A percentile compares a stretch with the other conserved stretches of the same genome.
phyloP scores from a whole-genome alignment of 2,797 vertebrate species.

The Cossypha niveicapilla region DNA sequence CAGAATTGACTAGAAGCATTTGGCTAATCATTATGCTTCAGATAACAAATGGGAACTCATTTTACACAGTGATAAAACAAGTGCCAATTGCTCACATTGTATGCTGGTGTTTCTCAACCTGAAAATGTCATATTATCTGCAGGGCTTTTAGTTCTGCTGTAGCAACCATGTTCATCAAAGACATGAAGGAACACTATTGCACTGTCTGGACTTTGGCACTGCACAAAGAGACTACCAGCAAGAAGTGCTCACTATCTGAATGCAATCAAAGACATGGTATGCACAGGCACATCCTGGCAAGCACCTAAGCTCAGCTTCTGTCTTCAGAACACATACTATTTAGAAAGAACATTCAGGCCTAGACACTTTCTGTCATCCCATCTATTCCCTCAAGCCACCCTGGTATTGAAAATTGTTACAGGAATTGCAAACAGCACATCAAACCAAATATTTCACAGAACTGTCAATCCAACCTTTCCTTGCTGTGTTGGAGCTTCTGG shows the following conservation, averaged over 20 bases:
- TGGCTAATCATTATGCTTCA: neutral
- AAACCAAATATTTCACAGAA: neutral
- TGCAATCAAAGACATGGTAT: neutral
- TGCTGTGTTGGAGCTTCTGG: neutral
- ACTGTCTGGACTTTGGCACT: neutral
- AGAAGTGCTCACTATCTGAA: neutral
- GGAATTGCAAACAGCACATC: fast-evolving
- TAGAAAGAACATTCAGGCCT: neutral
- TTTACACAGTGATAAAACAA: neutral
- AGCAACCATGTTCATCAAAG: neutral
- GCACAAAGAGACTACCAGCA: neutral
- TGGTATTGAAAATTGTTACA: neutral
- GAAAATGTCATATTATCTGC: neutral
- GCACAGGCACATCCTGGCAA: neutral
- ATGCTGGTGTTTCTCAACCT: neutral
- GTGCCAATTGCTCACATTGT: neutral
- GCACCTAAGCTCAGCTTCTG: neutral
- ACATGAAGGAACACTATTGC: neutral
- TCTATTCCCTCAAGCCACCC: neutral
- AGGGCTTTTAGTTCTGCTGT: neutral
- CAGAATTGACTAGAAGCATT: neutral
- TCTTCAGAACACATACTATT: neutral
- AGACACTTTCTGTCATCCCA: neutral
- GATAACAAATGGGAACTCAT: neutral
- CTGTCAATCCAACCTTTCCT: neutral